Percentiles rank a stretch among this genome's conserved stretches.
phyloP scores from a whole-genome alignment of 2,797 vertebrate species.

The Spondyliosoma cantharus region DNA sequence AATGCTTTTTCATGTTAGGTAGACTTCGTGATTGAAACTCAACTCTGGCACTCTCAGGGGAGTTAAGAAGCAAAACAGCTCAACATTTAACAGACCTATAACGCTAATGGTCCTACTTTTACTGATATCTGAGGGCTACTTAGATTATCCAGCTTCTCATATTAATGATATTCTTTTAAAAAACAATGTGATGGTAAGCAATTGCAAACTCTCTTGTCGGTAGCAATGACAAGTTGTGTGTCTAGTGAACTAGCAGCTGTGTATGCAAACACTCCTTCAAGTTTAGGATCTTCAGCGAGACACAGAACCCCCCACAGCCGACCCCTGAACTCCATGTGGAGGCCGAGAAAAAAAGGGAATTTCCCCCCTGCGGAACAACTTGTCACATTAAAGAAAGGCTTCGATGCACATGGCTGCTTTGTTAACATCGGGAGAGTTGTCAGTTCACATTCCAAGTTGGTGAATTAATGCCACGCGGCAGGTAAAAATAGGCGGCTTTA shows the following conservation, averaged over 20 bases:
- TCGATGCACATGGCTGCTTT: not conserved
- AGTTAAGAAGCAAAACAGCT: not conserved
- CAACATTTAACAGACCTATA: not conserved
- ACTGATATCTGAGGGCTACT: not conserved
- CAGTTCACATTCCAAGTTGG: not conserved
- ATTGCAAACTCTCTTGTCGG: not conserved
- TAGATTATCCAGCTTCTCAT: not conserved
- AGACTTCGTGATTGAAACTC: not conserved
- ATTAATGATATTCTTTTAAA: not conserved
- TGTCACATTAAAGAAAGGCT: not conserved
- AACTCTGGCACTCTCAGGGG: too few relatives aligned
- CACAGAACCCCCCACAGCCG: conserved; percentile 20
- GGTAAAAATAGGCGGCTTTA: conserved; percentile 26
- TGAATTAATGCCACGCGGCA: conserved; percentile 30
- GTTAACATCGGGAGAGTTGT: not conserved
- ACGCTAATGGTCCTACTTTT: not conserved
- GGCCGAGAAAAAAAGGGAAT: conserved; percentile 1
- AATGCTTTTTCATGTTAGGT: not conserved
- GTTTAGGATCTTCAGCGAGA: conserved; percentile 31
- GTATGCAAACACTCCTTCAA: conserved; percentile 25
- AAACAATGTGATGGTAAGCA: not conserved
- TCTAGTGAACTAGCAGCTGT: conserved; percentile 30
- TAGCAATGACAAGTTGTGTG: conserved; percentile 8
- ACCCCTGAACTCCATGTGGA: conserved; percentile 46
- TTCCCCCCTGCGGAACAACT: not conserved